Evolutionary conservation across 2,113 vertebrate genomes (phyloP), one percentile per base, ranked within the genome.

Genomic region (Rafetus swinhoei): DNA sequence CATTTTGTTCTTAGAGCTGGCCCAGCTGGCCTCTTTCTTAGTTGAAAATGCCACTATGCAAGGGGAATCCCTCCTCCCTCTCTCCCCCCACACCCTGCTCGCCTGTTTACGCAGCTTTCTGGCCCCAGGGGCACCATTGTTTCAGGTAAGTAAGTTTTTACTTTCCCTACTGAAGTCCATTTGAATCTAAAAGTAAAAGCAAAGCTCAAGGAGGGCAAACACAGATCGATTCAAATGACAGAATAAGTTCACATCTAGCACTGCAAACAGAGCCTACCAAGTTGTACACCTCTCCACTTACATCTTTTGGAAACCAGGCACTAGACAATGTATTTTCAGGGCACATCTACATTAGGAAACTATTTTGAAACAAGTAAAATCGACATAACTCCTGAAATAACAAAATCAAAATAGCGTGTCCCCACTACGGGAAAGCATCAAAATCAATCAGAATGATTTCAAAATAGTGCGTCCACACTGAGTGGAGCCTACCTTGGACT

Each of bases 181-280:
- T 96, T 86, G 83, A 94, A 89, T 22, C 90, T 95, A 92, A 93
- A 93, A 94, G 90, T 95, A 89, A 91, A 92, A 95, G 87, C 81
- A 76, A 82, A 81, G 81, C 84, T 56, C 0, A 0, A 82, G 80
- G 57, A 94, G 50, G 2, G 1, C 85, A 89, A 0, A 2, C 45
- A 25, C 82, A 65, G 54, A 45, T 72, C 79, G 76, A 91, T 94
- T 90, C 60, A 56, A 85, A 86, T 87, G 79, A 91, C 6, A 88
- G 87, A 95, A 94, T 89, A 85, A 88, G 69, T 77, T 72, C 79
- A 76, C 50, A 19, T 62, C 53, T 84, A 54, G 27, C 56, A 54
- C 1, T 57, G 77, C n/a, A 59, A 79, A 84, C 55, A 85, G 69
- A 95, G n/a, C 81, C 84, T 50, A 18, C 74, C 21, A 4, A 77